A percentile compares a stretch with the other conserved stretches of the same genome.
Evolutionary conservation across 1,140 invertebrate genomes (phyloP).

Genomic region (Zaprionus tsacasi): DNA sequence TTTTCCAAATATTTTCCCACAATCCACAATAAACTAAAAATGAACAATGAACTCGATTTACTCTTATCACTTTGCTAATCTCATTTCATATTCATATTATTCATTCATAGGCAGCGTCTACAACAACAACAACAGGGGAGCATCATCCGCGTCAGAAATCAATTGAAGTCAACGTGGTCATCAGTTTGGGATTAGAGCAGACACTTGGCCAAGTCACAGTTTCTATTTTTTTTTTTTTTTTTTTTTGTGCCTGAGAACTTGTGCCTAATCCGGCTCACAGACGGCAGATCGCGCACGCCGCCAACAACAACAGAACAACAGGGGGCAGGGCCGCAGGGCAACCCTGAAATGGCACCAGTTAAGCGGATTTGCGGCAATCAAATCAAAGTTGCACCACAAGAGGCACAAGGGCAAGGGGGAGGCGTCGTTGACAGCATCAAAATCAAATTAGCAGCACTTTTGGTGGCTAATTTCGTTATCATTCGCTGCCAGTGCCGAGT

Average conservation of each 20-base stretch:
- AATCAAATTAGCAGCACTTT: slow-evolving; percentile 78
- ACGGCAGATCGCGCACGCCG: slow-evolving; percentile 21
- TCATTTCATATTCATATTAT: slow-evolving; percentile 65
- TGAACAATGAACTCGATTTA: slow-evolving; percentile 1
- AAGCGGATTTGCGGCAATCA: slow-evolving; percentile 73
- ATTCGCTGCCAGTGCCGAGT: slow-evolving; percentile 37
- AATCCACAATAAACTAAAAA: neutral
- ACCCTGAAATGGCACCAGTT: slow-evolving; percentile 42
- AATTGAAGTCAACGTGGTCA: slow-evolving; percentile 32
- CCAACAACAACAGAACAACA: slow-evolving; percentile 1
- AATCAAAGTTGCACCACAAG: slow-evolving; percentile 49
- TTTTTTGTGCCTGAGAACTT: slow-evolving; percentile 53
- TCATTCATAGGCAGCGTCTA: no score
- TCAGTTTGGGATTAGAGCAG: slow-evolving; percentile 42
- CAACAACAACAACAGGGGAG: no score
- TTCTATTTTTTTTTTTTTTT: slow-evolving; percentile 18
- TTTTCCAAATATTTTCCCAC: neutral
- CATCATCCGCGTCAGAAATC: slow-evolving; percentile 14
- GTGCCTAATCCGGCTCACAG: slow-evolving; percentile 67
- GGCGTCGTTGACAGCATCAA: slow-evolving; percentile 48
- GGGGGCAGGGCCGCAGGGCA: slow-evolving; percentile 8
- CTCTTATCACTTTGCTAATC: slow-evolving; percentile 1
- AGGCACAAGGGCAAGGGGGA: slow-evolving; percentile 30
- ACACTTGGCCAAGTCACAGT: slow-evolving; percentile 23
- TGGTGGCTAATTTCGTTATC: slow-evolving; percentile 79